Percentiles rank a stretch among this genome's conserved stretches.
Conservation (phyloP, 2,888 invertebrate species). For the Calameuta idolon region DNA sequence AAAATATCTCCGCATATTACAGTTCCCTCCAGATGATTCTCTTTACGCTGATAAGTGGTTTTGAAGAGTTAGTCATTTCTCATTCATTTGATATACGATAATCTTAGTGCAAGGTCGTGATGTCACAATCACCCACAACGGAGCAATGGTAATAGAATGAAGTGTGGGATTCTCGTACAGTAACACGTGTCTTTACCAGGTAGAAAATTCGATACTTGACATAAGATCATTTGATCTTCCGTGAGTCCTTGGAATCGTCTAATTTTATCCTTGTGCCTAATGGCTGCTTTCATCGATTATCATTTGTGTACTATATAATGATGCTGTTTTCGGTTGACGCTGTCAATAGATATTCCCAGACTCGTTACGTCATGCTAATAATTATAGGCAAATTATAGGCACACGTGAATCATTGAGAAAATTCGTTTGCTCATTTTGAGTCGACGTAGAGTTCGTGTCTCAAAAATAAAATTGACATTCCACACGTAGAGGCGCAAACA, state of each 20-base stretch:
- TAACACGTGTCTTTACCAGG: neutral
- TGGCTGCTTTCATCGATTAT: neutral
- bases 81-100: neutral
- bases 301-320: neutral
- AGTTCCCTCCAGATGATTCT: neutral
- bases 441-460: neutral
- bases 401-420: neutral
- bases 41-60: neutral
- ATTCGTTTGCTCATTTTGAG: neutral
- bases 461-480: neutral
- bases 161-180: neutral
- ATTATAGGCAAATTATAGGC: neutral
- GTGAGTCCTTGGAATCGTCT: neutral
- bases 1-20: neutral
- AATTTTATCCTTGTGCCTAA: constrained; percentile 2
- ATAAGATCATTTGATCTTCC: neutral
- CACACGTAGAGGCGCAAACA: neutral
- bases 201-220: neutral
- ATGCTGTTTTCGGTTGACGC: neutral
- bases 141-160: neutral
- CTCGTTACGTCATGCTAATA: neutral
- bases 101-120: neutral
- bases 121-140: neutral
- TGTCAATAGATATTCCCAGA: neutral
- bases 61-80: neutral